Conservation (phyloP, 2,888 invertebrate genomes). For the Sarcophaga subvicina region DNA sequence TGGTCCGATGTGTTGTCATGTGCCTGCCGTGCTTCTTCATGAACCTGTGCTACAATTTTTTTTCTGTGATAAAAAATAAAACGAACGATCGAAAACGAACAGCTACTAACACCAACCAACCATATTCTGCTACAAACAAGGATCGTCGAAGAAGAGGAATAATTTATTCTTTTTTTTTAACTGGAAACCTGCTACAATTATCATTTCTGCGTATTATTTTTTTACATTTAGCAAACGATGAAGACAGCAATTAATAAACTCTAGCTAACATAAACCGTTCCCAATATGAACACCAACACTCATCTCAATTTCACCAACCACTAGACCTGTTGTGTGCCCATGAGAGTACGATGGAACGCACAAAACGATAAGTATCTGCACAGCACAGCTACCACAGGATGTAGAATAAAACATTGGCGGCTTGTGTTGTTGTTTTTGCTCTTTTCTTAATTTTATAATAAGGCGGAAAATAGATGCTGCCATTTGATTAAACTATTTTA, state of each 20-base stretch:
- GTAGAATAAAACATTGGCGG: slow-evolving; percentile 35
- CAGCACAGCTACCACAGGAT: slow-evolving; percentile 55
- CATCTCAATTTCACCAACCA: slow-evolving; percentile 37
- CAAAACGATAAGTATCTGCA: slow-evolving; percentile 48
- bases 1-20: background rate
- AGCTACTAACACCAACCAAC: slow-evolving; percentile 55
- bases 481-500: slow-evolving; percentile 37
- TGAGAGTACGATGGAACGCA: slow-evolving; percentile 64
- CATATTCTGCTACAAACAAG: slow-evolving; percentile 45
- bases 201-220: background rate
- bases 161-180: slow-evolving; percentile 41
- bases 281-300: slow-evolving; percentile 36
- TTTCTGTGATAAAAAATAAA: slow-evolving; percentile 56
- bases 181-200: slow-evolving; percentile 59
- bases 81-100: slow-evolving; percentile 58
- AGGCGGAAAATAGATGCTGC: slow-evolving; percentile 49
- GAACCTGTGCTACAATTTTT: slow-evolving; percentile 62
- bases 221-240: slow-evolving; percentile 43
- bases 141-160: slow-evolving; percentile 49
- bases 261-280: slow-evolving; percentile 55
- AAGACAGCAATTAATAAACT: slow-evolving; percentile 51
- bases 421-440: slow-evolving; percentile 28
- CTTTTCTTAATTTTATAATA: slow-evolving; percentile 14
- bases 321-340: slow-evolving; percentile 40
- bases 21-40: slow-evolving; percentile 6